Percentiles rank a stretch among this genome's conserved stretches.
These are phyloP conservation scores for Grammomys dolichurus DNA, from an alignment of 2,113 vertebrate species.

Conservation along the genomic window DNA sequence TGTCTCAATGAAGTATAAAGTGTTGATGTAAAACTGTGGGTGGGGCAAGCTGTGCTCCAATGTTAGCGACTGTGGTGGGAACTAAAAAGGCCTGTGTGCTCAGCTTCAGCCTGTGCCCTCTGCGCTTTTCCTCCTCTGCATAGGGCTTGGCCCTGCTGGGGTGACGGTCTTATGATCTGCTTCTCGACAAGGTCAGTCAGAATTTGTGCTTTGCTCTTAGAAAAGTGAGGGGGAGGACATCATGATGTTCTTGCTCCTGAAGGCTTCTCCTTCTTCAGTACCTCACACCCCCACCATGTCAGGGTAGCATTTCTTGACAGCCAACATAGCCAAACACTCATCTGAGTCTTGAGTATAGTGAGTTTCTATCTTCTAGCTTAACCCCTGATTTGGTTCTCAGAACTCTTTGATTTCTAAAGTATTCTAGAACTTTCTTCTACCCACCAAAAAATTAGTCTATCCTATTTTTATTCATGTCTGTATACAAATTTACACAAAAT, in stretches of 20 bases:
- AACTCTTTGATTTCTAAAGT: conserved; percentile 46
- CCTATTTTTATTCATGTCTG: background rate
- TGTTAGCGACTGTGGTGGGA: background rate
- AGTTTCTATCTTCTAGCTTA: conserved; percentile 21
- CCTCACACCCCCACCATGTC: background rate
- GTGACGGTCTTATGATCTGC: background rate
- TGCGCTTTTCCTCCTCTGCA: too few relatives aligned
- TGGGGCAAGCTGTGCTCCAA: background rate
- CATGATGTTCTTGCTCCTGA: background rate
- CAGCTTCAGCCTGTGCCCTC: background rate
- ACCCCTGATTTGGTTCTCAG: background rate
- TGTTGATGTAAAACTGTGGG: background rate
- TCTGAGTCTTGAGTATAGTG: background rate
- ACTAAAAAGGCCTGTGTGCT: background rate
- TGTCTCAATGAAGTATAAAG: background rate
- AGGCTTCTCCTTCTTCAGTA: too few relatives aligned
- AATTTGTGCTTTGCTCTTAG: background rate
- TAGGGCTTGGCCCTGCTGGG: background rate
- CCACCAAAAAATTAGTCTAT: background rate
- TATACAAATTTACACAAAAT: background rate
- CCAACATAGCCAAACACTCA: background rate
- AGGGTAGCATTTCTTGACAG: background rate
- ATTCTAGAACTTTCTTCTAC: conserved; percentile 15
- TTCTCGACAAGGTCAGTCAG: background rate
- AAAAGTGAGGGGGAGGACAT: background rate